Evolutionary conservation across 2,888 invertebrate genomes (phyloP).

Genomic region (Pyralis farinalis): DNA sequence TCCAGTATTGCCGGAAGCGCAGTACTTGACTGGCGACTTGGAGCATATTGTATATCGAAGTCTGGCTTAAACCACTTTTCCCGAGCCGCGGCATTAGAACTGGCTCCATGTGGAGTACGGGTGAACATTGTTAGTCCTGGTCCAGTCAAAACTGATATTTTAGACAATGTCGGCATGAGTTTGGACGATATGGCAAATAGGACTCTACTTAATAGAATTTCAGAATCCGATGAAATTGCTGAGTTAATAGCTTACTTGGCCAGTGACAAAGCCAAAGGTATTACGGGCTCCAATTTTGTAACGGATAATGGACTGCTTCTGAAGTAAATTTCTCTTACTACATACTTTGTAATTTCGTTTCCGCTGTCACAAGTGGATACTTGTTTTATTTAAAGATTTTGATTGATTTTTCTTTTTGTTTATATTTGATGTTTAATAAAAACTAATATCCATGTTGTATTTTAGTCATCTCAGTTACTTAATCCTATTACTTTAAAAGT

Average conservation of each 20-base stretch:
- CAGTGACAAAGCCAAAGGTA: slow-evolving; percentile 17
- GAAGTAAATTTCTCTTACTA: no score
- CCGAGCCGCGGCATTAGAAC: slow-evolving; percentile 74
- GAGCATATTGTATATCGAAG: slow-evolving; percentile 31
- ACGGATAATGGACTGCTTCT: slow-evolving; percentile 15
- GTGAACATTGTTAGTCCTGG: slow-evolving; percentile 66
- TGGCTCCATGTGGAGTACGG: slow-evolving; percentile 86
- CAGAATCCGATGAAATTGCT: slow-evolving; percentile 28
- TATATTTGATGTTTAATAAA: no score
- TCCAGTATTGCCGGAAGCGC: slow-evolving; percentile 16
- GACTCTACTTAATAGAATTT: slow-evolving; percentile 27
- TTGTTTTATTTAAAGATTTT: no score
- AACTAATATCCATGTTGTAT: no score
- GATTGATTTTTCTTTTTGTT: no score
- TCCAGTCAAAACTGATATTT: slow-evolving; percentile 71
- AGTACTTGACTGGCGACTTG: slow-evolving; percentile 10
- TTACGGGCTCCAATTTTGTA: slow-evolving; percentile 20
- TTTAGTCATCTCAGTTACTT: no score
- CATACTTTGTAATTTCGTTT: no score
- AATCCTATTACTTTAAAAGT: no score
- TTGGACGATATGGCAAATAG: background rate
- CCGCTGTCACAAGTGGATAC: no score
- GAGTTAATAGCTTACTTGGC: slow-evolving; percentile 15
- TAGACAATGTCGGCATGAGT: slow-evolving; percentile 7
- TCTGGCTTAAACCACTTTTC: slow-evolving; percentile 37